Evolutionary conservation across 2,797 vertebrate species (phyloP), one percentile per base, ranked within the genome.

Genomic region (Zalophus californianus): DNA sequence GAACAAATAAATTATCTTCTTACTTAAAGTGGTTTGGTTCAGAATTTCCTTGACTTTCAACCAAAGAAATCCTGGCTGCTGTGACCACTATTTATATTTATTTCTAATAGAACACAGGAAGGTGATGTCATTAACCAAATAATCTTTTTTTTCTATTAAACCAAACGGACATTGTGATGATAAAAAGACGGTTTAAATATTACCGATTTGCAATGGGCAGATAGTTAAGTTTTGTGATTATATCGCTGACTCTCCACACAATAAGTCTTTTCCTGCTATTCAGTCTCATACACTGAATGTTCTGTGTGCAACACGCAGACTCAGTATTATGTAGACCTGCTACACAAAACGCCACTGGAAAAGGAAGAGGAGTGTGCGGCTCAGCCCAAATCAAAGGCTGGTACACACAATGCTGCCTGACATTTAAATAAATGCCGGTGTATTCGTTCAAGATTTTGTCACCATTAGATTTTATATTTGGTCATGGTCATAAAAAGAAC

Each of bases 381-480:
- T 96, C 75, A 54, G 44, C 13, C 25, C 85, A 95, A 82, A 95
- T 35, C 87, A 80, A 92, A 50, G n/a, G 27, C 62, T 94, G 64
- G 73, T 85, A 79, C 20, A 80, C 41, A 94, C 48, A 92, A 70
- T 54, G 70, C 58, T 85, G 25, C 23, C 56, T 23, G 27, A 35
- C 35, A 21, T 62, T 64, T 93, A 96, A 96, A 89, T 87, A 94
- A 90, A 87, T 77, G 15, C 84, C 96, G 84, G 66, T 93, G 50
- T 50, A 79, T 93, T 78, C 10, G 50, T 80, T 94, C 35, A 62
- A 41, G n/a, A 83, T 62, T 90, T 86, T 97, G 77, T 92, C 62
- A 56, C 48, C 44, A 35, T 25, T 15, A 79, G 54, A 23, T 82
- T 93, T 90, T 75, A 68, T 21, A 58, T 64, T 86, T 90, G 27